These are phyloP conservation scores for Drosophila algonquin DNA, from an alignment of 2,888 invertebrate species.

Conservation along the genomic window DNA sequence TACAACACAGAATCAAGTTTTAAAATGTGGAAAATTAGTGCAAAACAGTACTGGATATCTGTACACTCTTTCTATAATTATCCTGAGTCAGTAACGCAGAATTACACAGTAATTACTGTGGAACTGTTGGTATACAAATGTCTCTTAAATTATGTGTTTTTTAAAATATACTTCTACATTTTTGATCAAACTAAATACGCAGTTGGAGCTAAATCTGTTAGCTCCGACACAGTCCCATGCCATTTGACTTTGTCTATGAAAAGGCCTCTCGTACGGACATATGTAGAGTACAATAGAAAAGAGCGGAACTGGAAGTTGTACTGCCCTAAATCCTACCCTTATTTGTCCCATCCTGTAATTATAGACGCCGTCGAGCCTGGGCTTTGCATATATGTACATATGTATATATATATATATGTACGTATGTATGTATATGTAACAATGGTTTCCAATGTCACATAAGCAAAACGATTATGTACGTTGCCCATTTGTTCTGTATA, in stretches of 20 bases:
- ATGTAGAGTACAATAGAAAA: background rate
- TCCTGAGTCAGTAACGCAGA: background rate
- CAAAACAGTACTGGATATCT: constrained; percentile 10
- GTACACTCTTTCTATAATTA: constrained; percentile 12
- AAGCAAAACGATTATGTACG: background rate
- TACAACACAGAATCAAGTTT: constrained; percentile 12
- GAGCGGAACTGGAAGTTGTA: background rate
- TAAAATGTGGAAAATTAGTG: background rate
- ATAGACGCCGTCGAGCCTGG: constrained; percentile 14
- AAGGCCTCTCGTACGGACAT: background rate
- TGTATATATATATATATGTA: background rate
- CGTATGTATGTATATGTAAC: background rate
- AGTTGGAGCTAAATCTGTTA: background rate
- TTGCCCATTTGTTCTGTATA: background rate
- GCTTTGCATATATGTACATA: background rate
- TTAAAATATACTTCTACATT: background rate
- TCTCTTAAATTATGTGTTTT: background rate
- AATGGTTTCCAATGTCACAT: background rate
- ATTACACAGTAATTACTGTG: background rate
- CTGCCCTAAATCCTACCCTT: background rate
- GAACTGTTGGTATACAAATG: background rate
- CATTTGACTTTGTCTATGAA: background rate
- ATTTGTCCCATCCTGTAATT: constrained; percentile 3
- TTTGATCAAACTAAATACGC: background rate
- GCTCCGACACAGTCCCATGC: background rate